Base-by-base conservation (phyloP, 2,797 vertebrate species). In the Etheostoma perlongum region DNA sequence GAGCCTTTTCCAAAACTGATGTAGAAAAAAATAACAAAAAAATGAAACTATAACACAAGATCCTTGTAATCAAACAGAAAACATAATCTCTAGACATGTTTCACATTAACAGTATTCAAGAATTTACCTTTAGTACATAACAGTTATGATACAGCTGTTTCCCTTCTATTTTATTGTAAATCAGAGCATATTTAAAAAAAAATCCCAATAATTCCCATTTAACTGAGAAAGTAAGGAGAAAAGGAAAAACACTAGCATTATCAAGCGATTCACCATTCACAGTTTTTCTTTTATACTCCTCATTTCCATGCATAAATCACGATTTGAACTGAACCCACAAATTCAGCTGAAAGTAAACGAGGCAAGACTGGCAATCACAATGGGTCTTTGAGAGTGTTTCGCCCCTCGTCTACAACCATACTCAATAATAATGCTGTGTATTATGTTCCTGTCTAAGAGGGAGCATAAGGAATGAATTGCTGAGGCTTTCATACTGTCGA, bases 401-500 rank as follows among this genome's bases (percentile, higher is more conserved):
- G 85, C 88, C 90, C 89, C 83, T 89, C 90, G 73, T 89, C 89
- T 88, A 87, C 88, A 90, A 88, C 91, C 89, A 68, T 59, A 76
- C 89, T 88, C 90, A 60, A 82, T 83, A 90, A 91, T 91, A 92
- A 94, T 74, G 85, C 85, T 62, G 84, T 71, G 85, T 82, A 89
- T 92, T 93, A 88, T 91, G 85, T 83, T 86, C 73, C 83, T 67
- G 86, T 92, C 85, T 85, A 72, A 83, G 87, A 89, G 85, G 81
- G 82, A 85, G 89, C 79, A 76, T 68, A 83, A 86, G 88, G 86
- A 90, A 87, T 83, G 85, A 90, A 91, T 88, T 83, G 91, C 91
- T 1, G 76, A 60, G 88, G 90, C 91, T 94, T 93, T 94, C 90
- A 94, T 91, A 83, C 82, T 59, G 85, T 92, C 72, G 84, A 94